Evolutionary conservation across 1,140 invertebrate genomes (phyloP).

Genomic region (Meloidogyne floridensis): DNA sequence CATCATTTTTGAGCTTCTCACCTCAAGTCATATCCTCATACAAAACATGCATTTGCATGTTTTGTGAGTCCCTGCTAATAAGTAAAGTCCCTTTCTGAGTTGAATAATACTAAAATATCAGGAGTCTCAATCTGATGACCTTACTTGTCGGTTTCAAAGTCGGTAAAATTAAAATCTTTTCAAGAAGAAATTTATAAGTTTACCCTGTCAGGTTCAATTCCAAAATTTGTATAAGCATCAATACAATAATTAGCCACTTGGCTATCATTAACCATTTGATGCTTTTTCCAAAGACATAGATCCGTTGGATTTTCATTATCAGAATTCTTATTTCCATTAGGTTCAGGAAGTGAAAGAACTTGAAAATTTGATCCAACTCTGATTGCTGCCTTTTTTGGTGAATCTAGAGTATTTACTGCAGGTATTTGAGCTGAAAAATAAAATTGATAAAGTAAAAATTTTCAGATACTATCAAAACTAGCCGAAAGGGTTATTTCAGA

Average conservation of each 20-base stretch:
- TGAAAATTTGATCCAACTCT: slow-evolving; percentile 19
- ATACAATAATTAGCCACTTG: slow-evolving; percentile 29
- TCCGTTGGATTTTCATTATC: slow-evolving; percentile 18
- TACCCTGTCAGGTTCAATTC: slow-evolving; percentile 28
- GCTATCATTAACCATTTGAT: slow-evolving; percentile 8
- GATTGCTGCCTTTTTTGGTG: background rate
- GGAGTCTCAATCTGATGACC: no score
- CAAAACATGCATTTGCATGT: no score
- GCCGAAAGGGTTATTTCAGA: no score
- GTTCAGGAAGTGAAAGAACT: slow-evolving; percentile 23
- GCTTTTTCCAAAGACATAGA: slow-evolving; percentile 29
- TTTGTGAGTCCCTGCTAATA: no score
- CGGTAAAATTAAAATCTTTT: background rate
- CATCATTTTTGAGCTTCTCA: no score
- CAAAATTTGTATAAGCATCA: slow-evolving; percentile 21
- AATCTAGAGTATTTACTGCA: background rate
- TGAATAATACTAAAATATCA: no score
- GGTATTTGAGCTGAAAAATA: background rate
- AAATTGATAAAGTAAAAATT: background rate
- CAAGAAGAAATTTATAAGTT: background rate
- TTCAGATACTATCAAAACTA: no score
- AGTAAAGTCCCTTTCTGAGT: no score
- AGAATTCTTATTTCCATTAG: background rate
- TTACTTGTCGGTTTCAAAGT: no score
- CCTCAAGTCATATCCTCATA: no score